A percentile compares a stretch with the other conserved stretches of the same genome.
Conservation (phyloP, 2,113 vertebrate species). For the Xerus inauris region DNA sequence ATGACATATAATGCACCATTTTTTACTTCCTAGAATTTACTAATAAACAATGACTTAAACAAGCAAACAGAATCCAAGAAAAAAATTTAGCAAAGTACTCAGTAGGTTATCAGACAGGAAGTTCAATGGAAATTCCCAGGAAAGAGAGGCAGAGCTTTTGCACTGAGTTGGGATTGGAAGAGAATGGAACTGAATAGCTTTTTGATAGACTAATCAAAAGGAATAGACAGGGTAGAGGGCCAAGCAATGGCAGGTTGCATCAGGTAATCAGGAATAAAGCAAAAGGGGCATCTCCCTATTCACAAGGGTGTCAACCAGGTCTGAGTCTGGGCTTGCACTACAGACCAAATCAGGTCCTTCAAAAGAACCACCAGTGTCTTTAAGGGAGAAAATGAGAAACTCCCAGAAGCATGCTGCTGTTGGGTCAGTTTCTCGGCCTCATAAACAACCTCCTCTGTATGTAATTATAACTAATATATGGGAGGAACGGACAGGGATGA, state of each 20-base stretch:
- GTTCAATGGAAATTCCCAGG: not conserved
- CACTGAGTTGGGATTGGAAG: not conserved
- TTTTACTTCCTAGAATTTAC: not conserved
- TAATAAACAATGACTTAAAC: not conserved
- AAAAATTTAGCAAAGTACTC: not conserved
- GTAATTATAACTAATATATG: conserved; percentile 83
- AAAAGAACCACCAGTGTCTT: not conserved
- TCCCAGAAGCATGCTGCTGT: not conserved
- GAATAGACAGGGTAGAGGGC: not conserved
- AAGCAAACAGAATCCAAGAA: not conserved
- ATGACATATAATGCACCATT: too few species aligned
- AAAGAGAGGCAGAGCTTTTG: not conserved
- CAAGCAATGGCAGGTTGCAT: not conserved
- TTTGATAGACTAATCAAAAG: not conserved
- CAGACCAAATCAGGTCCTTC: not conserved
- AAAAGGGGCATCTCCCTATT: not conserved
- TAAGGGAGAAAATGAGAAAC: not conserved
- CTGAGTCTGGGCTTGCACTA: not conserved
- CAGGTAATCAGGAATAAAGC: not conserved
- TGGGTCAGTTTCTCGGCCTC: conserved; percentile 38
- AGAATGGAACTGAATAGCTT: not conserved
- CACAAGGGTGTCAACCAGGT: not conserved
- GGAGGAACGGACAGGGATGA: conserved; percentile 75
- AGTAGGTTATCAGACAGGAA: not conserved
- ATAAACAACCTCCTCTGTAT: conserved; percentile 62